Evolutionary conservation across 2,888 invertebrate genomes (phyloP).

Genomic region (Eledone cirrhosa): DNA sequence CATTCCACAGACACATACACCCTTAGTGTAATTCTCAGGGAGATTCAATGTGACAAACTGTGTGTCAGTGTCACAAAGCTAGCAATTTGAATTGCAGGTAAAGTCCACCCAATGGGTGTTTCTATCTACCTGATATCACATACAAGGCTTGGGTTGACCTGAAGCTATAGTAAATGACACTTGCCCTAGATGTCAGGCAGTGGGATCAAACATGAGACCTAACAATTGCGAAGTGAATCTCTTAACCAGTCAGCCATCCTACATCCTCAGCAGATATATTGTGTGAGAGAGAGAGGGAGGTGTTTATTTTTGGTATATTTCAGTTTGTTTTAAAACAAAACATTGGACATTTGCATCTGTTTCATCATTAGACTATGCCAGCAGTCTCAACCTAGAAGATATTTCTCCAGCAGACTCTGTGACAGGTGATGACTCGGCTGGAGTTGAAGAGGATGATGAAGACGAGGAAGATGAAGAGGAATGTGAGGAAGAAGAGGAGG

Average conservation of each 20-base stretch:
- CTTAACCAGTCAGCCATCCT: background rate
- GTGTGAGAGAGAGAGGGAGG: too few relatives aligned
- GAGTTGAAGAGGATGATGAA: slow-evolving; percentile 36
- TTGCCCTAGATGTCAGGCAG: too few relatives aligned
- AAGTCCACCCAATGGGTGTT: too few relatives aligned
- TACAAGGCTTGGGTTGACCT: too few relatives aligned
- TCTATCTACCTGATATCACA: too few relatives aligned
- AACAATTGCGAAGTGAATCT: background rate
- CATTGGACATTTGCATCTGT: background rate
- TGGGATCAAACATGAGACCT: background rate
- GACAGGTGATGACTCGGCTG: slow-evolving; percentile 33
- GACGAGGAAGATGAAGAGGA: slow-evolving; percentile 45
- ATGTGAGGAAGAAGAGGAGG: slow-evolving; percentile 41
- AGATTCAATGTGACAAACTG: background rate
- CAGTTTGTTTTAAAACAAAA: too few relatives aligned
- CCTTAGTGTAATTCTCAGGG: background rate
- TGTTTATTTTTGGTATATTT: too few relatives aligned
- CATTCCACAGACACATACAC: background rate
- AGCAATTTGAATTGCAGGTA: too few relatives aligned
- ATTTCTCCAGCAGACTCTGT: slow-evolving; percentile 38
- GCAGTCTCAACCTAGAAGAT: slow-evolving; percentile 32
- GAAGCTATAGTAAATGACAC: too few relatives aligned
- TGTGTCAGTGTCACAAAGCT: too few relatives aligned
- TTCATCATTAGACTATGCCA: background rate
- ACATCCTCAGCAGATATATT: background rate